Evolutionary conservation across 2,797 vertebrate species (phyloP).

Genomic region (Macrochelys suwanniensis): DNA sequence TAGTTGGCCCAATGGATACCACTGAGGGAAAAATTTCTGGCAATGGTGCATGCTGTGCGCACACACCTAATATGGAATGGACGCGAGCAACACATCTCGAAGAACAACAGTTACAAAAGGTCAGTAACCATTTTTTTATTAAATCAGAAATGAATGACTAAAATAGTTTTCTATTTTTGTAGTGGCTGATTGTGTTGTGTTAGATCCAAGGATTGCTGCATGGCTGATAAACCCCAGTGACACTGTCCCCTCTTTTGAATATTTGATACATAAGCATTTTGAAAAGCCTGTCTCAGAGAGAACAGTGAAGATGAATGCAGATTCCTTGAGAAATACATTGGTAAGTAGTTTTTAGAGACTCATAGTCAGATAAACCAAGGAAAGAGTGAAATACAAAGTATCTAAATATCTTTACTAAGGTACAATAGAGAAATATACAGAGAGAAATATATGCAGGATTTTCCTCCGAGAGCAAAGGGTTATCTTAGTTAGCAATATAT

Average conservation of each 20-base stretch:
- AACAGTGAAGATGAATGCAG: neutral
- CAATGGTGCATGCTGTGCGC: too few species aligned
- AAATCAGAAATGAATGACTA: constrained; percentile 7
- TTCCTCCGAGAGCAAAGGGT: neutral
- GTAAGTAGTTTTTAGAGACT: constrained; percentile 69
- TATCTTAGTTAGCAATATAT: neutral
- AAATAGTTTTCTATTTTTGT: neutral
- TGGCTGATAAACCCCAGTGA: constrained; percentile 93
- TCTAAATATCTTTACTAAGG: neutral
- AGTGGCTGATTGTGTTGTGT: constrained; percentile 85
- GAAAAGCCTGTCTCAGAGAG: constrained; percentile 45
- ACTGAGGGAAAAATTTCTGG: too few species aligned
- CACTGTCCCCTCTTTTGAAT: constrained; percentile 84
- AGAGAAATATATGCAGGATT: neutral
- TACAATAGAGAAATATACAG: neutral
- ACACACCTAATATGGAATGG: too few species aligned
- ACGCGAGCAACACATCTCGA: too few species aligned
- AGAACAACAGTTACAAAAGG: too few species aligned
- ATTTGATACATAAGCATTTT: constrained; percentile 86
- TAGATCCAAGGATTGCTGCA: constrained; percentile 92
- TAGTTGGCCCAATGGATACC: too few species aligned
- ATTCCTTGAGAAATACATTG: constrained; percentile 30
- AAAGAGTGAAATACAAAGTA: neutral
- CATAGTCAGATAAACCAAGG: neutral
- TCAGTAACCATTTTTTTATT: neutral